Evolutionary conservation across 2,888 invertebrate species (phyloP).

Genomic region (Selenia dentaria): DNA sequence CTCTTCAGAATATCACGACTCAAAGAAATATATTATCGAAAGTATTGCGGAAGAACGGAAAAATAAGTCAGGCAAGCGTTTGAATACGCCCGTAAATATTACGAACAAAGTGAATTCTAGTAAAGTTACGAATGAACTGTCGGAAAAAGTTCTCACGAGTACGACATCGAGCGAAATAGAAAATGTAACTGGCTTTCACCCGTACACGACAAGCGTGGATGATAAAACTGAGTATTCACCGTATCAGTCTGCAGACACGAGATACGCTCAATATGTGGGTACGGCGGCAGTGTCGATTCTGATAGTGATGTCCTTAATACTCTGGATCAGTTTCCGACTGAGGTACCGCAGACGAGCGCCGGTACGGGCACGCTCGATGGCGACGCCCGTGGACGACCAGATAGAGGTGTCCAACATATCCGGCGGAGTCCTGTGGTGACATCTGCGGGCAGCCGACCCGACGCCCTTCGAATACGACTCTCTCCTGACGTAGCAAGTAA

Average conservation of each 20-base stretch:
- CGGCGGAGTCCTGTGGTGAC: conserved; percentile 90
- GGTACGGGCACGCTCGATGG: conserved; percentile 49
- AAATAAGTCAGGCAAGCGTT: conserved; percentile 62
- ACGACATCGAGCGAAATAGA: conserved; percentile 43
- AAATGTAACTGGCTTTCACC: conserved; percentile 47
- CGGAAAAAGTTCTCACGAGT: conserved; percentile 40
- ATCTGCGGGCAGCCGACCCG: conserved; percentile 82
- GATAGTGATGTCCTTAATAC: conserved; percentile 81
- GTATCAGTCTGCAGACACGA: conserved; percentile 60
- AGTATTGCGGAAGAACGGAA: conserved; percentile 39
- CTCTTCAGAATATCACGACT: conserved; percentile 41
- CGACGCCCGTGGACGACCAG: conserved; percentile 66
- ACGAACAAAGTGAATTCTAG: conserved; percentile 37
- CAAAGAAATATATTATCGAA: conserved; percentile 45
- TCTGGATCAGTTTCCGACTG: conserved; percentile 77
- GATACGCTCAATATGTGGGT: conserved; percentile 76
- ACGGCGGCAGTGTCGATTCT: conserved; percentile 83
- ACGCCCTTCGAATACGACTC: conserved; percentile 85
- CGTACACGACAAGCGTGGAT: conserved; percentile 52
- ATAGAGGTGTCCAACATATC: conserved; percentile 87
- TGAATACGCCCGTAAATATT: conserved; percentile 64
- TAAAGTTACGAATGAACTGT: conserved; percentile 32
- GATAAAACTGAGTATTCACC: conserved; percentile 69
- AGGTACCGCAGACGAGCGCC: conserved; percentile 67
- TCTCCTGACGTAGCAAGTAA: conserved; percentile 82